A percentile compares a stretch with the other conserved stretches of the same genome.
Conservation (phyloP, 2,797 vertebrate genomes). For the Sarcophilus harrisii region DNA sequence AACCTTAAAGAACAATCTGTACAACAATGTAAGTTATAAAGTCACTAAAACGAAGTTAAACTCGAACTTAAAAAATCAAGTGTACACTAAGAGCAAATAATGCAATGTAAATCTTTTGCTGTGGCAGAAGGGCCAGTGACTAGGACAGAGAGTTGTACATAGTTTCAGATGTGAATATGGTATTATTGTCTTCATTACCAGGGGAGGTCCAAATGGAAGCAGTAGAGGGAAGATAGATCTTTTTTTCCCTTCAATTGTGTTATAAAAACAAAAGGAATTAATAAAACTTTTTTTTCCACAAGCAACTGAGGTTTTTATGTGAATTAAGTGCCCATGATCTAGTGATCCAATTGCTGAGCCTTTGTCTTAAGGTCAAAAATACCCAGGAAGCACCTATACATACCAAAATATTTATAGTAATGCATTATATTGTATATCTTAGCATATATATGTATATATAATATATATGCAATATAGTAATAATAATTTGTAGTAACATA, state of each 20-base stretch:
- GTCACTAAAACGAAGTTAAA: background rate
- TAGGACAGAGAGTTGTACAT: no score
- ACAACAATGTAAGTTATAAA: background rate
- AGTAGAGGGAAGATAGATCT: background rate
- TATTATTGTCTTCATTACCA: background rate
- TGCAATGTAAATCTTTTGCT: background rate
- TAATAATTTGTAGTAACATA: background rate
- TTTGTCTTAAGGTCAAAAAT: background rate
- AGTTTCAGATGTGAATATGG: background rate
- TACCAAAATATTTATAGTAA: background rate
- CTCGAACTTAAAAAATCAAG: background rate
- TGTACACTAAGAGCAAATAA: background rate
- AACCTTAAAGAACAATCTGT: background rate
- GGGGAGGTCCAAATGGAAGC: background rate
- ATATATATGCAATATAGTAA: background rate
- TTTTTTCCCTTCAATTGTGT: background rate
- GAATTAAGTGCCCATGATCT: background rate
- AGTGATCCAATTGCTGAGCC: background rate
- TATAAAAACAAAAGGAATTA: background rate
- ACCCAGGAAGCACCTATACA: background rate
- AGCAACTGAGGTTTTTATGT: background rate
- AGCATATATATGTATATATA: no score
- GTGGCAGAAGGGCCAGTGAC: no score
- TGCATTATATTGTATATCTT: background rate
- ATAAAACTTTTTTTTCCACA: background rate